phyloP scores from a whole-genome alignment of 2,113 vertebrate genomes.

The Cebidichthys violaceus region DNA sequence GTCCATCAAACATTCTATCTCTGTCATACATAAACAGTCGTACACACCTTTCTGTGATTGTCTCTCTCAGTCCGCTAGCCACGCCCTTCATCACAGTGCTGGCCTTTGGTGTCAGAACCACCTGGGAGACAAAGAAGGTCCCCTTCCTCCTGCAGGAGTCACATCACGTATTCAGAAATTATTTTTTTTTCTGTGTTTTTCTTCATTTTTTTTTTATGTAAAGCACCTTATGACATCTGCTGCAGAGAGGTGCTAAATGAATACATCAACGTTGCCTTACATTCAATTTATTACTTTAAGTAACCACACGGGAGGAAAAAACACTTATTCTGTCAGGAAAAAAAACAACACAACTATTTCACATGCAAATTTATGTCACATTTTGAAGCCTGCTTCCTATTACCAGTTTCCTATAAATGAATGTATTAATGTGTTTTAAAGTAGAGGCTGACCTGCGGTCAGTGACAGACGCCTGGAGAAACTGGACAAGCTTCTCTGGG shows the following conservation, averaged over 20 bases:
- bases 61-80: conserved; percentile 96
- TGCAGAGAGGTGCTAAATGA: not conserved
- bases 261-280: not conserved
- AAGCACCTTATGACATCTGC: conserved; percentile 3
- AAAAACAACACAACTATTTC: not conserved
- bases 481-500: conserved; percentile 96
- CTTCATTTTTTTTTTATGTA: not conserved
- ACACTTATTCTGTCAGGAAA: not conserved
- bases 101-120: conserved; percentile 97
- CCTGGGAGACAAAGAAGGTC: conserved; percentile 97
- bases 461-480: conserved; percentile 93
- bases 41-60: conserved; percentile 91
- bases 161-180: not conserved
- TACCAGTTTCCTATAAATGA: not conserved
- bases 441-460: conserved; percentile 85
- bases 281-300: not conserved
- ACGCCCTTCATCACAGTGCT: conserved; percentile 98
- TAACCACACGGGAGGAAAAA: conserved; percentile 1
- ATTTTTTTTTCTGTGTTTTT: not conserved
- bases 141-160: conserved; percentile 88
- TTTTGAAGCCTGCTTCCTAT: not conserved
- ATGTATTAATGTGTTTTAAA: not conserved
- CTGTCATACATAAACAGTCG: not conserved
- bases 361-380: conserved; percentile 13
- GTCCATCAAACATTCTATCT: not conserved